Conservation (phyloP, 1,140 invertebrate genomes). For the Orchestia grillus region DNA sequence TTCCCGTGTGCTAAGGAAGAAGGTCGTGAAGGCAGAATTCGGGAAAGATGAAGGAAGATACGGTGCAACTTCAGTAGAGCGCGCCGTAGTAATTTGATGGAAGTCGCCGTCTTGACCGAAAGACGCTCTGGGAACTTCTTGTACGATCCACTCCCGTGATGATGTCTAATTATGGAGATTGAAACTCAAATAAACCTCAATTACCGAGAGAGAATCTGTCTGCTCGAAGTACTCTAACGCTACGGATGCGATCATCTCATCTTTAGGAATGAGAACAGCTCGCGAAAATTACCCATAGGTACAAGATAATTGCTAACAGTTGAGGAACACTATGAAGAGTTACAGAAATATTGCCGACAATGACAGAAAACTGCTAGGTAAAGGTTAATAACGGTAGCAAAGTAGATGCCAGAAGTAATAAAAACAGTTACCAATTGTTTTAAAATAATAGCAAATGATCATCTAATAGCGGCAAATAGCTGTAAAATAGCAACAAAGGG, state of each 20-base stretch:
- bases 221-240: background rate
- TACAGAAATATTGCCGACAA: no score
- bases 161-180: conserved; percentile 36
- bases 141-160: background rate
- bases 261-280: background rate
- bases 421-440: background rate
- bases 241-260: background rate
- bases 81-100: background rate
- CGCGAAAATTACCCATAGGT: background rate
- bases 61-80: background rate
- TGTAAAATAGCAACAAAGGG: background rate
- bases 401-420: background rate
- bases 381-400: background rate
- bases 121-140: background rate
- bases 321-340: no score
- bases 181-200: background rate
- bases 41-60: background rate
- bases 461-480: background rate
- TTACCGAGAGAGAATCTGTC: background rate
- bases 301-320: no score
- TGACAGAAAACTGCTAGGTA: no score
- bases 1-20: background rate
- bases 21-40: background rate
- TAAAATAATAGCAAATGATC: no score
- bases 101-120: background rate